Conservation (phyloP, 2,888 invertebrate genomes). For the Eristalis pertinax region DNA sequence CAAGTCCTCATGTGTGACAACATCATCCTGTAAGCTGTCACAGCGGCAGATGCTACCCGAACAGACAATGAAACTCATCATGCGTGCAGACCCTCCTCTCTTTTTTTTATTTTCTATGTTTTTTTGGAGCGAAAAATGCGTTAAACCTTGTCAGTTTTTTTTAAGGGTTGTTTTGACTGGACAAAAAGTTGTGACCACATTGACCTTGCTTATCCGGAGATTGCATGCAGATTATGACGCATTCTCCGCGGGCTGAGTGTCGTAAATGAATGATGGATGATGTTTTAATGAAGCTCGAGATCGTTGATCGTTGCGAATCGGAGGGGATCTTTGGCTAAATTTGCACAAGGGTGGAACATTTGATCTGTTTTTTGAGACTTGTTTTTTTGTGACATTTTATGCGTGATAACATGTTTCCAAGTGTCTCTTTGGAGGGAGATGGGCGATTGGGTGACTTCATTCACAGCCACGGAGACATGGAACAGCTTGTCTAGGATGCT, state of each 20-base stretch:
- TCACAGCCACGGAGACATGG: too few relatives aligned
- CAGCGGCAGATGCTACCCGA: slow-evolving; percentile 38
- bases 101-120: neutral
- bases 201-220: slow-evolving; percentile 16
- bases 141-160: slow-evolving; percentile 2
- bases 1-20: neutral
- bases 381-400: neutral
- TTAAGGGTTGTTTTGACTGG: slow-evolving; percentile 23
- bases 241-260: neutral
- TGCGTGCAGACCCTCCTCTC: slow-evolving; percentile 8
- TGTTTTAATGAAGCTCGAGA: slow-evolving; percentile 9
- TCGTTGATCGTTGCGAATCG: neutral
- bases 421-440: neutral
- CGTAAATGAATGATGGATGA: slow-evolving; percentile 19
- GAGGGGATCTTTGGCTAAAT: neutral
- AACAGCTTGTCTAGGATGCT: too few relatives aligned
- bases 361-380: neutral
- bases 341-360: neutral
- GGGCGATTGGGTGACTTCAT: neutral
- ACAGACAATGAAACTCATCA: slow-evolving; percentile 29
- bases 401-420: neutral
- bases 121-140: neutral
- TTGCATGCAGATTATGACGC: slow-evolving; percentile 28
- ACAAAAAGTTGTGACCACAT: slow-evolving; percentile 29
- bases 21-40: neutral